Base-by-base conservation (phyloP, 2,888 invertebrate species). In the Spilarctia lutea region DNA sequence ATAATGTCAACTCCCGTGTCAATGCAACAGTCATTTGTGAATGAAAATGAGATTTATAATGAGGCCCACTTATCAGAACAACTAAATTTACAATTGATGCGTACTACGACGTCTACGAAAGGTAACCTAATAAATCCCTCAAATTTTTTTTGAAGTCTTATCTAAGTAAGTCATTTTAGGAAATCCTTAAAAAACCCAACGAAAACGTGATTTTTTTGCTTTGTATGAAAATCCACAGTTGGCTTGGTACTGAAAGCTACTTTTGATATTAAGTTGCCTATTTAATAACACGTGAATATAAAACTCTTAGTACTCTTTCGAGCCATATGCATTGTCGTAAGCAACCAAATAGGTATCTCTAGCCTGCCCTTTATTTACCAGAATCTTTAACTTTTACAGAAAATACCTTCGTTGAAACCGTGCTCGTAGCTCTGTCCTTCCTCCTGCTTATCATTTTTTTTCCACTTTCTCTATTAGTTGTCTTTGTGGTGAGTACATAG, bases 401-500 rank as follows among this genome's bases (percentile, higher is more conserved):
- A 10, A 65, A 75, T 20, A 84, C 77, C 30, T 76, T 77, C 1
- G 85, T 91, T 52, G 92, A 92, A 82, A 86, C 79, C 68, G 42
- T 85, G 35, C 77, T 91, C 33, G 82, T 92, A 39, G 20, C 86
- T 56, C 33, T 92, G 42, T 90, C 92, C 8, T 76, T 88, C 3
- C 2, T 90, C 24, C 7, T 91, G 13, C 81, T 83, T 20, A 69
- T 93, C 48, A 16, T 92, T 48, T 77, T 81, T 7, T 91, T 92
- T 71, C 92, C 92, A 6, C n/a, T 92, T 16, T 92, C 92, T 16
- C 75, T 93, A 30, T 75, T 89, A 42, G 85, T 79, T 27, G 75
- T 90, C 16, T 91, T 91, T 76, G 75, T 89, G 85, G 93, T 93
- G 84, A 88, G 89, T 86, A 24, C 35, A 13, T 84, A 88, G 89